These are phyloP conservation scores for Metopia argyrocephala DNA, from an alignment of 2,888 invertebrate genomes.

Conservation along the genomic window DNA sequence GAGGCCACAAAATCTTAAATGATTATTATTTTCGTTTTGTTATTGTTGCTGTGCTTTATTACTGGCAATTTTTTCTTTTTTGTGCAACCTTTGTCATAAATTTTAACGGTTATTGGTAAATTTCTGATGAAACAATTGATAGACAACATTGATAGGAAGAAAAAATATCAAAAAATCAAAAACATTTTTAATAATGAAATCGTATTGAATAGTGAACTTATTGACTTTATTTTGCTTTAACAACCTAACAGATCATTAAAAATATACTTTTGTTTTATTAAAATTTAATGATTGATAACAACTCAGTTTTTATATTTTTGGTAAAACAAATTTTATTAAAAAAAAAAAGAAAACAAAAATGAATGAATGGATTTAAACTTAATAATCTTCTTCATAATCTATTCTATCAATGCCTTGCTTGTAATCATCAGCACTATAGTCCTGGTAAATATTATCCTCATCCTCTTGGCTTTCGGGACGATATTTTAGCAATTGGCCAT, in stretches of 20 bases:
- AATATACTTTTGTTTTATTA: no score
- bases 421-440: constrained; percentile 35
- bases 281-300: no score
- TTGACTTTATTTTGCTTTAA: background rate
- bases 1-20: constrained; percentile 14
- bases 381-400: constrained; percentile 31
- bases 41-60: background rate
- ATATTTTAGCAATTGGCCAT: constrained; percentile 76
- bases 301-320: no score
- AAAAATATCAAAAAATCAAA: background rate
- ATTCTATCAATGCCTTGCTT: constrained; percentile 28
- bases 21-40: background rate
- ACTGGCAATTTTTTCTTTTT: background rate
- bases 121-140: constrained; percentile 15
- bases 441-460: constrained; percentile 41
- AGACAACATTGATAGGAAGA: constrained; percentile 8
- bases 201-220: background rate
- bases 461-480: constrained; percentile 70
- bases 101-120: constrained; percentile 26
- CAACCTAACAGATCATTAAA: background rate
- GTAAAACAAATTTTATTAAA: no score
- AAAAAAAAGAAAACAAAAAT: background rate
- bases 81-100: constrained; percentile 38
- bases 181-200: background rate
- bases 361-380: background rate